Evolutionary conservation across 1,140 invertebrate species (phyloP).

Genomic region (Drosophila leontia): DNA sequence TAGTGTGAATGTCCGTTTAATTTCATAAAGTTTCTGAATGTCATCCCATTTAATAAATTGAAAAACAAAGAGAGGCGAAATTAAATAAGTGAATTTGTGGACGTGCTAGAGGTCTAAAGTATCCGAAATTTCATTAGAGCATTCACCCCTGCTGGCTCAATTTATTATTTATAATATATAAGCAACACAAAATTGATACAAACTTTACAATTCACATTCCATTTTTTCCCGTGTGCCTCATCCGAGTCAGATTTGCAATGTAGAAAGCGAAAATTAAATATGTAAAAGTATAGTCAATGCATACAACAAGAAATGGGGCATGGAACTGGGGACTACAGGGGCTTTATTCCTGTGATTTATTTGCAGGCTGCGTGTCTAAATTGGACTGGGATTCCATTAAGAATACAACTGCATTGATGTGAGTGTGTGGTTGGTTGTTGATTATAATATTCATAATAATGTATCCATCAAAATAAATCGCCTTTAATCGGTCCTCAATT

Average conservation of each 20-base stretch:
- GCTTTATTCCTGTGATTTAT: slow-evolving; percentile 70
- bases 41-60: not conserved
- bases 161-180: not conserved
- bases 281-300: slow-evolving; percentile 44
- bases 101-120: not conserved
- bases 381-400: slow-evolving; percentile 76
- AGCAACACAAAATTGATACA: not conserved
- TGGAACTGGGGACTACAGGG: slow-evolving; percentile 23
- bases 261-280: slow-evolving; percentile 76
- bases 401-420: slow-evolving; percentile 54
- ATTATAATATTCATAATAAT: slow-evolving; percentile 33
- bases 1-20: not conserved
- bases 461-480: slow-evolving; percentile 56
- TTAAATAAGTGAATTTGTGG: not conserved
- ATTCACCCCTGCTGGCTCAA: not conserved
- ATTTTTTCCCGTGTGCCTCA: not conserved
- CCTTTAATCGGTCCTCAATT: slow-evolving; percentile 62
- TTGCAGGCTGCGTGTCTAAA: slow-evolving; percentile 66
- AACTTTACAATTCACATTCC: not conserved
- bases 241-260: slow-evolving; percentile 25
- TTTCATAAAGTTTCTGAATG: not conserved
- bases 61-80: not conserved
- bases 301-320: slow-evolving; percentile 24
- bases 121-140: not conserved
- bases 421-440: slow-evolving; percentile 3